Conservation (phyloP, 2,797 vertebrate genomes). For the Emydoidea blandingii region DNA sequence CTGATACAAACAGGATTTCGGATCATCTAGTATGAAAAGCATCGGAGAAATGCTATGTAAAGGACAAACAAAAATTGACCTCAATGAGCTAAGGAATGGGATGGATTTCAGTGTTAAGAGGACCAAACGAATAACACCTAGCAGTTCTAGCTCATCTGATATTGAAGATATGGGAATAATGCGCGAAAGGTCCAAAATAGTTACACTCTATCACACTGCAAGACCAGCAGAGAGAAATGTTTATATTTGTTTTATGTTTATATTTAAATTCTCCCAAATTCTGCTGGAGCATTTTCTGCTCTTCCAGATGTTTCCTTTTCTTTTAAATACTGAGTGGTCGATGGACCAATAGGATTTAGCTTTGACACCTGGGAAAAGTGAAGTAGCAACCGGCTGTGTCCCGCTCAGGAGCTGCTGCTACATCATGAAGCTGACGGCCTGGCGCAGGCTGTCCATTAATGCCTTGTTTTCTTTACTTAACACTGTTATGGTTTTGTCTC, state of each 20-base stretch:
- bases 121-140: conserved; percentile 5
- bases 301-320: conserved; percentile 63
- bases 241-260: conserved; percentile 54
- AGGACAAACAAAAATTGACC: background rate
- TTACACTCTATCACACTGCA: background rate
- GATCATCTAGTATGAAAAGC: conserved; percentile 32
- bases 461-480: background rate
- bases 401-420: background rate
- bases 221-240: conserved; percentile 45
- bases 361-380: background rate
- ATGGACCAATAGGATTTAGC: background rate
- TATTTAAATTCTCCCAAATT: conserved; percentile 30
- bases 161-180: conserved; percentile 20
- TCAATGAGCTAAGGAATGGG: conserved; percentile 22
- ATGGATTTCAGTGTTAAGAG: conserved; percentile 26
- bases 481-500: conserved; percentile 15
- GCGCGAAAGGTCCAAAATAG: conserved; percentile 40
- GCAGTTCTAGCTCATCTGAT: background rate
- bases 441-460: background rate
- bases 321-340: conserved; percentile 10
- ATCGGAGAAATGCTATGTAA: conserved; percentile 42
- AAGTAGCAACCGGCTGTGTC: conserved; percentile 6
- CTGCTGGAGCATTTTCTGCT: conserved; percentile 52
- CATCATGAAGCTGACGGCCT: background rate
- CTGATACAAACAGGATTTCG: background rate